These are phyloP conservation scores for Drosophila kohkoa DNA, from an alignment of 1,140 invertebrate species.

Conservation along the genomic window DNA sequence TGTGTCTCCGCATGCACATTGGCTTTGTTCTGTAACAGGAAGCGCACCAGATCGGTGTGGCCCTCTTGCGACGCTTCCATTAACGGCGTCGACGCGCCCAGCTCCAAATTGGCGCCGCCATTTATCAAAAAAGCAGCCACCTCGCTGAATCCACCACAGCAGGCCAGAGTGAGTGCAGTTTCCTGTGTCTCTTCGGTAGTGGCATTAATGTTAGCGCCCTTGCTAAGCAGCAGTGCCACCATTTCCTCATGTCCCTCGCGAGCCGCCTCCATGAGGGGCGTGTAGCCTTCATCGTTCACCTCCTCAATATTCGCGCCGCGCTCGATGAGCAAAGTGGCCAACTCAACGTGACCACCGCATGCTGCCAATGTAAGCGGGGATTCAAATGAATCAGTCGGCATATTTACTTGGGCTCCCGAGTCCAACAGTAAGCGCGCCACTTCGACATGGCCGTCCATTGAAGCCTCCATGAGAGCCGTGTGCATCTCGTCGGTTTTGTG, in stretches of 20 bases:
- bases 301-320: slow-evolving; percentile 99
- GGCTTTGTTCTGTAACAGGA: slow-evolving; percentile 93
- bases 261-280: slow-evolving; percentile 99
- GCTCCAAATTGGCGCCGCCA: slow-evolving; percentile 97
- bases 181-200: slow-evolving; percentile 99
- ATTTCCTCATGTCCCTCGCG: slow-evolving; percentile 99
- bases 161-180: slow-evolving; percentile 98
- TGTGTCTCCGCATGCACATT: slow-evolving; percentile 97
- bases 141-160: slow-evolving; percentile 98
- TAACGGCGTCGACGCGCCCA: slow-evolving; percentile 98
- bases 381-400: slow-evolving; percentile 99
- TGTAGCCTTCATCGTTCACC: slow-evolving; percentile 99
- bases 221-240: slow-evolving; percentile 96
- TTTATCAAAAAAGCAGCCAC: slow-evolving; percentile 99
- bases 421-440: slow-evolving; percentile 96
- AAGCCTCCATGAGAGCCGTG: slow-evolving; percentile 99
- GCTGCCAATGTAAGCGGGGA: slow-evolving; percentile 98
- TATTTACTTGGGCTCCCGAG: slow-evolving; percentile 99
- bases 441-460: slow-evolving; percentile 99
- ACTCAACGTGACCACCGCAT: slow-evolving; percentile 98
- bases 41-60: slow-evolving; percentile 96
- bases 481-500: slow-evolving; percentile 99
- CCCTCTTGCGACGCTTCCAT: slow-evolving; percentile 99
- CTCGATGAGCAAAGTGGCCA: slow-evolving; percentile 97
- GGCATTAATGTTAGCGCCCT: slow-evolving; percentile 98